Base-by-base conservation (phyloP, 2,888 invertebrate genomes). In the Opisthograptis luteolata region DNA sequence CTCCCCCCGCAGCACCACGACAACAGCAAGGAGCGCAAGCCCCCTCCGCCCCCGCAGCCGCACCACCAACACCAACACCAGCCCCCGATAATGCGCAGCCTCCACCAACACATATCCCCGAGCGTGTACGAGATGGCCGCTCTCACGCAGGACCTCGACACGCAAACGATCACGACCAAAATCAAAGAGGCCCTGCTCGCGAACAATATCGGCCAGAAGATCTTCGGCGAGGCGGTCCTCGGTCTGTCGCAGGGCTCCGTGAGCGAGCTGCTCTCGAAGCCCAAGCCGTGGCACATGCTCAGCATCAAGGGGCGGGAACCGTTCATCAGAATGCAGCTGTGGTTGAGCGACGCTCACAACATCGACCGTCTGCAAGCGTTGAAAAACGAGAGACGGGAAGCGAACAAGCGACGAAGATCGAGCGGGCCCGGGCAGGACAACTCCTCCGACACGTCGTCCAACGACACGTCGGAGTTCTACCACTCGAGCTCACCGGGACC, bases 241-340 rank as follows among this genome's bases (percentile, higher is more conserved):
- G 99, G 98, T 0, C 91, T 99, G 17, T 98, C 98, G 0, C 99
- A 99, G 85, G 99, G 98, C 7, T 98, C 99, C 1, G 99, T 99
- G 7, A 98, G 98, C 72, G 99, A 99, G 84, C 91, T 99, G 55
- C 92, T 99, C 4, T 98, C 98, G 54, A 99, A 99, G 81, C 99
- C 99, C 2, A 99, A 99, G 75, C 99, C 99, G 0, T 99, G 99
- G 99, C 98, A 98, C 79, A 98, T 99, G 98, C 93, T 99, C 43
- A 98, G 98, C 77, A 98, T 98, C 79, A 99, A 99, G 81, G 99
- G 99, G 0, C 93, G 99, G 19, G 99, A 99, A 76, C 98, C 98
- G 0, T 98, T 98, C 85, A 97, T 98, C 62, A 92, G 98, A 40
- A 98, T 98, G 98, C 98, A 99, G 78, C 84, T 98, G 56, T 99